phyloP scores from a whole-genome alignment of 1,140 invertebrate species.

The Drosophila paulistorum region DNA sequence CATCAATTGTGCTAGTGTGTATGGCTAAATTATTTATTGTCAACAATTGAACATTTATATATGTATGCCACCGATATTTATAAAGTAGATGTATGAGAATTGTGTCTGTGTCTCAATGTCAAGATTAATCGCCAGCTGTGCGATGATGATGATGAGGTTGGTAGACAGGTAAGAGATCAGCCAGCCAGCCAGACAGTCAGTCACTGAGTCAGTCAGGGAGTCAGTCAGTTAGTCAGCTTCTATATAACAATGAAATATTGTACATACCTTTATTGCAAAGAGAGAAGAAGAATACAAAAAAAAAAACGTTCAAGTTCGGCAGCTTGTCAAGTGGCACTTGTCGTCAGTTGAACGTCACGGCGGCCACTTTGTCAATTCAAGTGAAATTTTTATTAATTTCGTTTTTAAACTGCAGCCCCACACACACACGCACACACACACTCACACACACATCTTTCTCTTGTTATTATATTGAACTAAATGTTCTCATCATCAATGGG shows the following conservation, averaged over 20 bases:
- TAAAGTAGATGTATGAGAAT: slow-evolving; percentile 6
- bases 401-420: slow-evolving; percentile 66
- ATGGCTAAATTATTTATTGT: slow-evolving; percentile 69
- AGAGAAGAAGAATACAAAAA: slow-evolving; percentile 48
- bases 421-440: slow-evolving; percentile 32
- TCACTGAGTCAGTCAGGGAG: slow-evolving; percentile 33
- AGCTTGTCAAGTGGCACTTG: slow-evolving; percentile 82
- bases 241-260: slow-evolving; percentile 75
- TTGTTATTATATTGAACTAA: slow-evolving; percentile 19
- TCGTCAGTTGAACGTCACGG: slow-evolving; percentile 80
- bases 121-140: slow-evolving; percentile 80
- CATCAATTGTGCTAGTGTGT: slow-evolving; percentile 23
- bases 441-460: slow-evolving; percentile 33
- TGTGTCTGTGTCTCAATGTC: slow-evolving; percentile 64
- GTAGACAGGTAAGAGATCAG: slow-evolving; percentile 49
- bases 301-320: slow-evolving; percentile 73
- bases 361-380: slow-evolving; percentile 82
- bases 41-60: slow-evolving; percentile 64
- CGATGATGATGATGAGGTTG: slow-evolving; percentile 71
- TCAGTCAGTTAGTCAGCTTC: slow-evolving; percentile 52
- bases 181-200: slow-evolving; percentile 17
- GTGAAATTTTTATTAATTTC: slow-evolving; percentile 82
- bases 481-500: slow-evolving; percentile 59
- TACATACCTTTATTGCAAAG: slow-evolving; percentile 39
- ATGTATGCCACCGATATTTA: slow-evolving; percentile 35